Base-by-base conservation (phyloP, 2,113 vertebrate species). In the Tamias sibiricus region DNA sequence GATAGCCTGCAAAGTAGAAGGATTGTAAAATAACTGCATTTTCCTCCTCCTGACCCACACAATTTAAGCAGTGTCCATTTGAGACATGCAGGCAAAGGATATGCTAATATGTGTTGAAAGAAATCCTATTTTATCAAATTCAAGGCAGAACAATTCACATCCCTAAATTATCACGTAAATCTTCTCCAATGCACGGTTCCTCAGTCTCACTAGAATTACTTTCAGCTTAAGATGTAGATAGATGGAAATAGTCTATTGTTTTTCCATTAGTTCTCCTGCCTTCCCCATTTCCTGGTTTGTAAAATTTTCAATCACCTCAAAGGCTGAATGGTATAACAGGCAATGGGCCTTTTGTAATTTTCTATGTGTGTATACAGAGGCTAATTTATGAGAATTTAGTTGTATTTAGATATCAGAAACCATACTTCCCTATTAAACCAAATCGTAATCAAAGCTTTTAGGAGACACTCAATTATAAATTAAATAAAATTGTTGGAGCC, bases 391-490 rank as follows among this genome's bases (percentile, higher is more conserved):
- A 96, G 57, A 57, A 0, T 98, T 97, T 97, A 35, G n/a, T 77
- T 87, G 94, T 96, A 97, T 93, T 98, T 98, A 97, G 93, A 94
- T 96, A 81, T 90, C 84, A 92, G 97, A 98, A 98, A 94, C 79
- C 74, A 95, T 97, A 90, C 2, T 94, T 97, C 0, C 0, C 35
- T 95, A 30, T 95, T 91, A 98, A 97, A 97, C 96, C 87, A 97
- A 98, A 92, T 97, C 47, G 96, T 89, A 95, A 59, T 37, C 72
- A 85, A 97, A 90, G 52, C 8, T 98, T 98, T 98, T 93, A 97
- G 86, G 97, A 32, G 74, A 42, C 77, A 93, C 3, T 95, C 69
- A 97, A 44, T 97, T 97, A 97, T 90, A 98, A 97, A 95, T 98
- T 96, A 97, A 59, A 95, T 94, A 79, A 96, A 97, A 98, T 77